phyloP scores from a whole-genome alignment of 2,888 invertebrate species.

The Ophioninae sp. region DNA sequence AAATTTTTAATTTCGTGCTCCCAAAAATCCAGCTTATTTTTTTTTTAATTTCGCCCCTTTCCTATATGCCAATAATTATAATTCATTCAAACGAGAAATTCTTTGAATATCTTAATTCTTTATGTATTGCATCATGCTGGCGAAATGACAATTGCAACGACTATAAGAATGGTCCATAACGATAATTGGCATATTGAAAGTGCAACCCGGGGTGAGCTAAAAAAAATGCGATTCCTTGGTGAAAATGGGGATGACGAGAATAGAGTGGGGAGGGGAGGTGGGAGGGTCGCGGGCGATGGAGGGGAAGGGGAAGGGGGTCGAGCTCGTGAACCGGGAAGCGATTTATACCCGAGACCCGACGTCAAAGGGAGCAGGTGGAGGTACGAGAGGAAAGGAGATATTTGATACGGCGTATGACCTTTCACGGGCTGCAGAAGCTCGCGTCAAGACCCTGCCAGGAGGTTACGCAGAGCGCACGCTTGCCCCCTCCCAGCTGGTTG shows the following conservation, averaged over 20 bases:
- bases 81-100: neutral
- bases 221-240: neutral
- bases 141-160: neutral
- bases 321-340: slow-evolving; percentile 2
- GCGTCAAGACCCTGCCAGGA: slow-evolving; percentile 54
- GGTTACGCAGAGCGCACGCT: slow-evolving; percentile 42
- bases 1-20: too few species aligned
- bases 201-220: neutral
- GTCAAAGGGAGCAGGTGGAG: slow-evolving; percentile 12
- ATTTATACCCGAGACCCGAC: slow-evolving; percentile 23
- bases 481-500: slow-evolving; percentile 2
- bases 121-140: neutral
- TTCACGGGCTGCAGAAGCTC: slow-evolving; percentile 51
- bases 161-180: slow-evolving; percentile 19
- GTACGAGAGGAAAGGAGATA: slow-evolving; percentile 22
- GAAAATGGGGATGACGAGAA: neutral
- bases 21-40: too few species aligned
- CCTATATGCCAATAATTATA: too few species aligned
- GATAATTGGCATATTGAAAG: slow-evolving; percentile 23
- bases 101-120: too few species aligned
- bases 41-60: too few species aligned
- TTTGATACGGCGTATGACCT: slow-evolving; percentile 50
- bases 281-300: too few species aligned
- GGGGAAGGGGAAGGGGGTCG: neutral
- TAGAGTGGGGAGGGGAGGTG: too few species aligned